Percentiles rank a stretch among this genome's conserved stretches.
These are phyloP conservation scores for Leucoraja ocellata DNA, from an alignment of 2,797 vertebrate genomes.

Conservation along the genomic window DNA sequence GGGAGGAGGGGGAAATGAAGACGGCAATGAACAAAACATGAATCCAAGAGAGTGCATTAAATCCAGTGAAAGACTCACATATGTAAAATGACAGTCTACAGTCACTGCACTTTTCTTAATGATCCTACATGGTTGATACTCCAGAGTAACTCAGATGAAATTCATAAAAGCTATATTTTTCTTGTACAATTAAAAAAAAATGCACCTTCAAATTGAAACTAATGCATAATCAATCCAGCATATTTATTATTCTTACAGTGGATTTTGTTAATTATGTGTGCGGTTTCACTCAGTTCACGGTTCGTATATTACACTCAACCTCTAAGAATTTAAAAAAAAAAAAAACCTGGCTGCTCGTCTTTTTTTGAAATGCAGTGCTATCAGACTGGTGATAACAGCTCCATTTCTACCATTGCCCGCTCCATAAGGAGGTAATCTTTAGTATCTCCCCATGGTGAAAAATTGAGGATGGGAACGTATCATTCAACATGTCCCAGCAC, in stretches of 20 bases:
- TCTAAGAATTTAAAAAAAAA: not conserved
- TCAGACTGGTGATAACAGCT: not conserved
- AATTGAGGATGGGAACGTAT: not conserved
- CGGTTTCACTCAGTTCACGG: not conserved
- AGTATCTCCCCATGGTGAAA: not conserved
- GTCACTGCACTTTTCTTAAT: not conserved
- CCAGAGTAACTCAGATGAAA: not conserved
- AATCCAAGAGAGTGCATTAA: not conserved
- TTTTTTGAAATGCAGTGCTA: no score
- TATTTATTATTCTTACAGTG: not conserved
- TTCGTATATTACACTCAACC: not conserved
- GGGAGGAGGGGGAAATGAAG: no score
- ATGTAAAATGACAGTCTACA: not conserved
- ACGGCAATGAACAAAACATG: not conserved
- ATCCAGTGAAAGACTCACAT: no score
- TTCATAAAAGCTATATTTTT: not conserved
- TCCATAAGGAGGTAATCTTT: not conserved
- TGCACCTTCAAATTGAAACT: not conserved
- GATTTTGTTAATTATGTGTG: not conserved
- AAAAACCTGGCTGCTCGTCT: not conserved
- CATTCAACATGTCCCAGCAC: slow-evolving; percentile 3
- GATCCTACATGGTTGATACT: not conserved
- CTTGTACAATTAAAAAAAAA: not conserved
- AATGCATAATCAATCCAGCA: not conserved
- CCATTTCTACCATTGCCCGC: not conserved